phyloP scores from a whole-genome alignment of 2,888 invertebrate genomes.

The Chloromyia formosa region DNA sequence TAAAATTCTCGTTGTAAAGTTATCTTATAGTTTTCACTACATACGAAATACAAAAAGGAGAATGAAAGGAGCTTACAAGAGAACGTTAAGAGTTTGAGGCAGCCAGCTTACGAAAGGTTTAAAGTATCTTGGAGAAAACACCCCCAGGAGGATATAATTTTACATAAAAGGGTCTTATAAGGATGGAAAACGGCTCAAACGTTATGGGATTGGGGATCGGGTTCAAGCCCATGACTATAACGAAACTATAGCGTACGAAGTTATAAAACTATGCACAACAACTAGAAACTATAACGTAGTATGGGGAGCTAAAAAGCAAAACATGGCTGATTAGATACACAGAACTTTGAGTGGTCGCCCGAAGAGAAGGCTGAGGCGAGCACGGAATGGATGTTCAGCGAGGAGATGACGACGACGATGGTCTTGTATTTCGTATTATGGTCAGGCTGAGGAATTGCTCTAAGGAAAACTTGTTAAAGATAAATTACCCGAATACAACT shows the following conservation, averaged over 20 bases:
- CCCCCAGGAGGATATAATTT: slow-evolving; percentile 49
- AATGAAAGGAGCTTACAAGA: slow-evolving; percentile 15
- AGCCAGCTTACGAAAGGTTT: slow-evolving; percentile 49
- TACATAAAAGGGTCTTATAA: slow-evolving; percentile 51
- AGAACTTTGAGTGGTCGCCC: slow-evolving; percentile 45
- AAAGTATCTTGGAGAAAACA: slow-evolving; percentile 51
- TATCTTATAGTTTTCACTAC: slow-evolving; percentile 50
- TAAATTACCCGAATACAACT: slow-evolving; percentile 48
- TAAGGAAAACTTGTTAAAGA: slow-evolving; percentile 51
- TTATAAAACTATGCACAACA: slow-evolving; percentile 46
- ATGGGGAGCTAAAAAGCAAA: slow-evolving; percentile 48
- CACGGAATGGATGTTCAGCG: neutral
- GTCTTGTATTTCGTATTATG: slow-evolving; percentile 33
- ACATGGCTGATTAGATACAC: slow-evolving; percentile 50
- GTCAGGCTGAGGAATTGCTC: slow-evolving; percentile 49
- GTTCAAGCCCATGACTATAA: slow-evolving; percentile 32
- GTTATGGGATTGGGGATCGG: slow-evolving; percentile 11
- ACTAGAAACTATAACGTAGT: slow-evolving; percentile 38
- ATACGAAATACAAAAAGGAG: slow-evolving; percentile 42
- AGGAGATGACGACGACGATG: slow-evolving; percentile 28
- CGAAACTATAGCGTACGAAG: slow-evolving; percentile 34
- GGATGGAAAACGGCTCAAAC: slow-evolving; percentile 10
- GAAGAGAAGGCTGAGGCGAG: neutral
- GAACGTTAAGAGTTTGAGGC: slow-evolving; percentile 23
- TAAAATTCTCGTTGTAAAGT: slow-evolving; percentile 34